Conservation (phyloP, 2,113 vertebrate genomes). For the Sebastes fasciatus region DNA sequence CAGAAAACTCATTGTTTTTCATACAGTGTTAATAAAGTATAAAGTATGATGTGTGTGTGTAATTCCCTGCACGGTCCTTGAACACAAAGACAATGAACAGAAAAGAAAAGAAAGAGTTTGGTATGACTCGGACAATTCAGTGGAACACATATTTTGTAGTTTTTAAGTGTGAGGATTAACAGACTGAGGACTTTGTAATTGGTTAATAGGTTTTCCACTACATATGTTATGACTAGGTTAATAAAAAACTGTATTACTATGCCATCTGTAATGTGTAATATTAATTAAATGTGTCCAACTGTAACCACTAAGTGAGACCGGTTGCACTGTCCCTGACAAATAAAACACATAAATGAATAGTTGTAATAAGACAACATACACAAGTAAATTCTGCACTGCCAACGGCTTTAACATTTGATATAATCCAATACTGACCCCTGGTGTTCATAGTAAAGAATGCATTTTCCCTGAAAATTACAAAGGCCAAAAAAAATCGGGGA, state of each 20-base stretch:
- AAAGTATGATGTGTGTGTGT: not conserved
- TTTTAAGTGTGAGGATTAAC: not conserved
- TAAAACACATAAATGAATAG: not conserved
- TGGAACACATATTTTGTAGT: not conserved
- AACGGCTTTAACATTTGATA: not conserved
- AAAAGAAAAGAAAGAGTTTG: not conserved
- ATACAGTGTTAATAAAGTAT: not conserved
- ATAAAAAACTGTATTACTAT: not conserved
- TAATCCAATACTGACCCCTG: slow-evolving; percentile 47
- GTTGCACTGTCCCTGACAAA: not conserved
- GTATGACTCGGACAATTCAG: not conserved
- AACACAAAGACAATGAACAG: not conserved
- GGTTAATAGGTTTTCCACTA: too few relatives aligned
- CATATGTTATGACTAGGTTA: too few relatives aligned
- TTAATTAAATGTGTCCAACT: not conserved
- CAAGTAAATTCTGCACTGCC: not conserved
- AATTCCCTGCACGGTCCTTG: not conserved
- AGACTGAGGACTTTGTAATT: not conserved
- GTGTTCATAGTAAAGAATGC: slow-evolving; percentile 20
- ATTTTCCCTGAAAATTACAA: not conserved
- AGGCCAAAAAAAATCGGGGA: not conserved
- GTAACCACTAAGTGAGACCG: not conserved
- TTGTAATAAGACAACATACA: not conserved
- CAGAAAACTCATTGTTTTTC: not conserved
- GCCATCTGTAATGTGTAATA: not conserved